Evolutionary conservation across 2,888 invertebrate genomes (phyloP).

Genomic region (Pachydiplax longipennis): DNA sequence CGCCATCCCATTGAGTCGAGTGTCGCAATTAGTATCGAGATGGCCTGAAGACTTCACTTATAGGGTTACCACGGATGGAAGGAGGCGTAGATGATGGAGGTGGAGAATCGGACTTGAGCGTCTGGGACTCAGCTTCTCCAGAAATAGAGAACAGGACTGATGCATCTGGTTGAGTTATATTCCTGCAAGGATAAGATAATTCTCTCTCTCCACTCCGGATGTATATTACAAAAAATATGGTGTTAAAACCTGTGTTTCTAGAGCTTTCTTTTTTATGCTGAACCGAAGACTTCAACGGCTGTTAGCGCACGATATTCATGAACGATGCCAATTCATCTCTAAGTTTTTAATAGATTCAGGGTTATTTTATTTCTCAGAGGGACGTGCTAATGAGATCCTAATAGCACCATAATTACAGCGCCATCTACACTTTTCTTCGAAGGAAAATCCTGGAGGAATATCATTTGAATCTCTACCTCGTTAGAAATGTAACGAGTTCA

Average conservation of each 20-base stretch:
- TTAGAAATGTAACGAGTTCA: no score
- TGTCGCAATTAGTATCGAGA: background rate
- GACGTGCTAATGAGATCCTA: no score
- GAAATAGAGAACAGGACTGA: background rate
- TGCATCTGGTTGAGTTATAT: background rate
- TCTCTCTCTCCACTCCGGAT: background rate
- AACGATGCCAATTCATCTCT: no score
- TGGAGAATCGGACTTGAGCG: background rate
- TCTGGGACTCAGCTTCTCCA: background rate
- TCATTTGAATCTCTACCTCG: no score
- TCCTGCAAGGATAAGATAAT: background rate
- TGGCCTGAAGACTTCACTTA: background rate
- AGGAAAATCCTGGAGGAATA: no score
- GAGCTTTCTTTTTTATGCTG: no score
- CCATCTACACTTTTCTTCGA: no score
- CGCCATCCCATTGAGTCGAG: background rate
- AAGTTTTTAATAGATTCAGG: no score
- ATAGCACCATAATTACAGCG: no score
- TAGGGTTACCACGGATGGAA: background rate
- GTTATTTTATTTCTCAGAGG: no score
- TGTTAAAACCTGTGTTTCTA: background rate
- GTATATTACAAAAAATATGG: background rate
- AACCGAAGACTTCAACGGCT: no score
- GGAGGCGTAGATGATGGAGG: background rate
- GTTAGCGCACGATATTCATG: no score